Evolutionary conservation across 2,888 invertebrate species (phyloP), one percentile per base, ranked within the genome.

Genomic region (Meiosimyza platycephala): DNA sequence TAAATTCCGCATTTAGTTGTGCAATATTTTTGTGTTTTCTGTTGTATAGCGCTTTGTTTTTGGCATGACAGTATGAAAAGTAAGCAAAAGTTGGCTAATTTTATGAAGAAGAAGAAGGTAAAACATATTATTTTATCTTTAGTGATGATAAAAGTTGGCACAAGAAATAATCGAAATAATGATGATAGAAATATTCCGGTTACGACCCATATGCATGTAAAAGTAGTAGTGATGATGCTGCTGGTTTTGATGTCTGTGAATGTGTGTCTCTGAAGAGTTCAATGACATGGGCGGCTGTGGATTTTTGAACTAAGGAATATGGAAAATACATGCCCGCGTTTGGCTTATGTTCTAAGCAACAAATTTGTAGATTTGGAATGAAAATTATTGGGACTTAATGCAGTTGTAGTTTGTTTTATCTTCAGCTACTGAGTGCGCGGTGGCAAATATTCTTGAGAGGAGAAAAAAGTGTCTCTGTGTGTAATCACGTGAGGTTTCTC

Each of bases 1-100:
- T 3, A 40, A 71, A 70, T 52, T 22, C 68, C 52, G 15, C 55
- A 52, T 63, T 73, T 71, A 72, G 16, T 6, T n/a, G n/a, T 76
- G 40, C 79, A 22, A 50, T 13, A 64, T 60, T 48, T 22, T 51
- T 50, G 22, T 18, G 51, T 7, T 33, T 9, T 12, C 2, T n/a
- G 5, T 33, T 72, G 48, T 52, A 54, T 2, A 13, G 11, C 13
- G 16, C 52, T 22, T 28, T 15, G 13, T 47, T 22, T 16, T 55
- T 55, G 3, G 11, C 55, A 55, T n/a, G 55, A 55, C 51, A 16
- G 28, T 59, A 68, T 47, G 22, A 59, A 59, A 68, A 48, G 68
- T 68, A 55, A 55, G 68, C 59, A 72, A 76, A 69, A 67, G 69
- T 76, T 76, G 60, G 68, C 75, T 6, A 60, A 60, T 40, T 33